Evolutionary conservation across 2,888 invertebrate species (phyloP).

Genomic region (Copidosoma aretas): DNA sequence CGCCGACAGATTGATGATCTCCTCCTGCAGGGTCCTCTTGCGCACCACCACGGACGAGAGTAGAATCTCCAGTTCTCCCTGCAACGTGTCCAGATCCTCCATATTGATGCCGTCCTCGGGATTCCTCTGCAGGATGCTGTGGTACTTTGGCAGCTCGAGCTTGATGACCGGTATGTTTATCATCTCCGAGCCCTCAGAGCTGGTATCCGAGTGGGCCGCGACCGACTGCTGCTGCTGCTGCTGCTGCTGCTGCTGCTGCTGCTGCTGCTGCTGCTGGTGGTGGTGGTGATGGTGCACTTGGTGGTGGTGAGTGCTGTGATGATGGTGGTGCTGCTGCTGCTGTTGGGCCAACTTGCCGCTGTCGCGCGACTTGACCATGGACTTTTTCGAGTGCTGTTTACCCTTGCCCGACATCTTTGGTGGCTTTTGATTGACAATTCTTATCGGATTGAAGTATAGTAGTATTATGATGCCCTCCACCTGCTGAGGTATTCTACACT

Average conservation of each 20-base stretch:
- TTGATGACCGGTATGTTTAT: constrained; percentile 70
- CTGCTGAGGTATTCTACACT: no score
- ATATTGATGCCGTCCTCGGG: constrained; percentile 81
- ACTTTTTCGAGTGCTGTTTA: constrained; percentile 58
- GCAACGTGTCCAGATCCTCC: constrained; percentile 87
- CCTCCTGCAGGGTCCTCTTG: constrained; percentile 77
- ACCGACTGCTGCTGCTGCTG: constrained; percentile 42
- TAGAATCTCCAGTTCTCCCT: constrained; percentile 85
- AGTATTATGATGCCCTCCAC: no score
- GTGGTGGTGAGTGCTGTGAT: no score
- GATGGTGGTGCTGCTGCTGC: constrained; percentile 21
- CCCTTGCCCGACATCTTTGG: constrained; percentile 58
- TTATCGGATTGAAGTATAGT: no score
- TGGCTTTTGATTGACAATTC: not conserved
- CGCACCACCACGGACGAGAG: constrained; percentile 84
- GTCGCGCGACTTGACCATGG: constrained; percentile 50
- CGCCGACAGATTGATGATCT: constrained; percentile 74
- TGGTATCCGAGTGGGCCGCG: constrained; percentile 50
- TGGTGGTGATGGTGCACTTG: constrained; percentile 52
- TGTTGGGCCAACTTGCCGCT: constrained; percentile 52
- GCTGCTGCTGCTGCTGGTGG: constrained; percentile 48
- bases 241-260: constrained; percentile 49
- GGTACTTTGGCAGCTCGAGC: constrained; percentile 73
- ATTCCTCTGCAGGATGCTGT: constrained; percentile 66
- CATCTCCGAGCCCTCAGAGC: constrained; percentile 52